Percentiles rank a stretch among this genome's conserved stretches.
These are phyloP conservation scores for Damaliscus lunatus DNA, from an alignment of 2,113 vertebrate species.

Conservation along the genomic window DNA sequence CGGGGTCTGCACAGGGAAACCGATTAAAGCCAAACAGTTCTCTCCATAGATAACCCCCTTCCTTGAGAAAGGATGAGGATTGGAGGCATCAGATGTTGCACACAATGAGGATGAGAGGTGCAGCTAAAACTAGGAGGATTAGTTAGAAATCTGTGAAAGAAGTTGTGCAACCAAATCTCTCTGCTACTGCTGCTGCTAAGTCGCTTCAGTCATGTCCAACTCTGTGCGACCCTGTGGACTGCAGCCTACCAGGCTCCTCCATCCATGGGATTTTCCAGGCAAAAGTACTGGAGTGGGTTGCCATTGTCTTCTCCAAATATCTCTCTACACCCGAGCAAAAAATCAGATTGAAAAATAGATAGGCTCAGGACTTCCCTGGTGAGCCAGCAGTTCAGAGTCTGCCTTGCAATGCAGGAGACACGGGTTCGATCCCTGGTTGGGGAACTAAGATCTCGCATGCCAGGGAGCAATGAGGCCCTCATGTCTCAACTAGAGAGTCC, in stretches of 20 bases:
- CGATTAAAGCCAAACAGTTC: background rate
- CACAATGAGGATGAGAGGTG: background rate
- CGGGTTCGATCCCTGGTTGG: background rate
- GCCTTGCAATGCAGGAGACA: background rate
- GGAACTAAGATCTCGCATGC: background rate
- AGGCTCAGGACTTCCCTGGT: background rate
- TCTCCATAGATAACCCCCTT: background rate
- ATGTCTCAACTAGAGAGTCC: background rate
- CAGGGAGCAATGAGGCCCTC: background rate
- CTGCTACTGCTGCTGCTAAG: no score
- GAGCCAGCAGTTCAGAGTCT: background rate
- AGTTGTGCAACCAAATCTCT: background rate
- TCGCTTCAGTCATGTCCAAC: no score
- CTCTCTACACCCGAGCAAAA: background rate
- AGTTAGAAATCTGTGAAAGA: background rate
- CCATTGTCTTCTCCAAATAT: background rate
- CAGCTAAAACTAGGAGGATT: background rate
- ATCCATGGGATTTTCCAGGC: no score
- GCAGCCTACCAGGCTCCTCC: no score
- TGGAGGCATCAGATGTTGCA: background rate
- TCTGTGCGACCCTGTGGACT: no score
- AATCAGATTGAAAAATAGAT: background rate
- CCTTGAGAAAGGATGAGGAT: background rate
- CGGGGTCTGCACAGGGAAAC: background rate
- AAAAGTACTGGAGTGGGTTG: no score